Base-by-base conservation (phyloP, 2,888 invertebrate species). In the Archips crataeganus region DNA sequence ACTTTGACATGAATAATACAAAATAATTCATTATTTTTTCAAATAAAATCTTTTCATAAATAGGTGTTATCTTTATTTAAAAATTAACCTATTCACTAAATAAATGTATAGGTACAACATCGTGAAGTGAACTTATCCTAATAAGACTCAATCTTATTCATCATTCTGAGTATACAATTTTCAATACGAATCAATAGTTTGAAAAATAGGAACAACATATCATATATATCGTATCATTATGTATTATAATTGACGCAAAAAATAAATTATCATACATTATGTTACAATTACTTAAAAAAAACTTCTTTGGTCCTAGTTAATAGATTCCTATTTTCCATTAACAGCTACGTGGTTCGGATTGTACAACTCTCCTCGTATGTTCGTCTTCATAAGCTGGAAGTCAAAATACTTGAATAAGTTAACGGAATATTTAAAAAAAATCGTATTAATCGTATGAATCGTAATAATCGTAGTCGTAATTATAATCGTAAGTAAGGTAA, bases 321-420 rank as follows among this genome's bases (percentile, higher is more conserved):
- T n/a, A 9, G 10, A 23, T 23, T 23, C 49, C 51, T 59, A 73
- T 57, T 36, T 54, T 62, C 63, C 60, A 34, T 60, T 61, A 36
- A 54, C 69, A 61, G 15, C 57, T 34, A 5, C 68, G 39, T 84
- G 84, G 47, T 84, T 88, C 2, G 88, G 88, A 62, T 90, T 91
- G 71, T 86, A 73, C 36, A 94, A 79, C 77, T 94, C 94, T 11
- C 93, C 93, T 69, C 93, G 80, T 67, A 93, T 90, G 49, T 89
- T 90, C 0, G 90, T 93, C 81, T 93, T 93, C 93, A 94, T 93
- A 15, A 94, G 77, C 94, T 94, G 90, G 32, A 83, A 88, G 77
- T 71, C 67, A 68, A 77, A 76, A 63, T 71, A 49, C 45, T 54
- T 54, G 9, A 9, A 9, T 15, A 15, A 3, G 5, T 5, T 15